Evolutionary conservation across 2,113 vertebrate genomes (phyloP).

Genomic region (Toxotes chatareus): DNA sequence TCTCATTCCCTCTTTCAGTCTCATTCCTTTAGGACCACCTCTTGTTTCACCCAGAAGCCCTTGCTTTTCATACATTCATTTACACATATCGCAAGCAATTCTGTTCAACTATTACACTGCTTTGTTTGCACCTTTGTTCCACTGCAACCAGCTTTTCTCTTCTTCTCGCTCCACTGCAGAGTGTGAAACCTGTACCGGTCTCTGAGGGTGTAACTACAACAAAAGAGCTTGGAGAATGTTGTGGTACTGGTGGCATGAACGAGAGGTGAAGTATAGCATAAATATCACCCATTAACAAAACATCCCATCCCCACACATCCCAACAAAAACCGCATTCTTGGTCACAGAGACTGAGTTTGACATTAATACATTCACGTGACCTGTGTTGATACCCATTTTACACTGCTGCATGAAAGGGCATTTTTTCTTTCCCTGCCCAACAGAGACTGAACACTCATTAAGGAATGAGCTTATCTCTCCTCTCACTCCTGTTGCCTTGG

Average conservation of each 20-base stretch:
- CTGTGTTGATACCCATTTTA: constrained; percentile 26
- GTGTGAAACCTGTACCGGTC: constrained; percentile 28
- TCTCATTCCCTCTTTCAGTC: neutral
- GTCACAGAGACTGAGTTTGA: constrained; percentile 47
- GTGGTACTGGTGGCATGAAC: constrained; percentile 23
- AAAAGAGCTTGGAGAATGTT: constrained; percentile 38
- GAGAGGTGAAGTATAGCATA: constrained; percentile 24
- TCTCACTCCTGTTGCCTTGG: constrained; percentile 48
- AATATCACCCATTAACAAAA: constrained; percentile 41
- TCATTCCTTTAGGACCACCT: constrained; percentile 27
- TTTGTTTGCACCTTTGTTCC: constrained; percentile 72
- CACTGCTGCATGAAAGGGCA: constrained; percentile 20
- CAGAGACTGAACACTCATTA: constrained; percentile 63
- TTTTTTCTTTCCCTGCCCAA: constrained; percentile 41
- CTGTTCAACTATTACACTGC: constrained; percentile 59
- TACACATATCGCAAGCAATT: constrained; percentile 12
- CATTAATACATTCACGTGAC: constrained; percentile 48
- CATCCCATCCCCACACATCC: constrained; percentile 15
- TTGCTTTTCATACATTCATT: constrained; percentile 22
- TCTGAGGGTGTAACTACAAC: constrained; percentile 40
- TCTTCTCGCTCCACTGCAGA: neutral
- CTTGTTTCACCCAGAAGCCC: constrained; percentile 4
- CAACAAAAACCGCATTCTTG: constrained; percentile 24
- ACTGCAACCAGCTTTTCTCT: constrained; percentile 26
- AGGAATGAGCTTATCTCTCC: constrained; percentile 66